Evolutionary conservation across 2,113 vertebrate genomes (phyloP), one percentile per base, ranked within the genome.

Genomic region (Empidonax traillii): DNA sequence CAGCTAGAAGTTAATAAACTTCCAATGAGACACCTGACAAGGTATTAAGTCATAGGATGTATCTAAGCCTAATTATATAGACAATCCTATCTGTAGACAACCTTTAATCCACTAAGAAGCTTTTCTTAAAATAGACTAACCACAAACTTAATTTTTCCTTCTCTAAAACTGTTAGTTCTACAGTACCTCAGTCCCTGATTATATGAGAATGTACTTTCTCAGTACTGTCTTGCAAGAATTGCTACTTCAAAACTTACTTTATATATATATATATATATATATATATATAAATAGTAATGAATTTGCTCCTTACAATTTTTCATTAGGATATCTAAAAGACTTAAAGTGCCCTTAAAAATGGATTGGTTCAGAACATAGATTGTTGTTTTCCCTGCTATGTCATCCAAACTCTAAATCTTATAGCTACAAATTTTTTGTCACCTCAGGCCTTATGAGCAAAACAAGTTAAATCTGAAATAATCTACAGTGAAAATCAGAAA

Each of bases 21-120:
- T 91, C 35, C 25, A 93, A 14, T 43, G 46, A 85, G 58, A n/a
- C 53, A 91, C 41, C 78, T 95, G 82, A 83, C 58, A 94, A 93
- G 28, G 22, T 83, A 87, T 58, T 52, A 85, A 63, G 56, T 89
- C 91, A 89, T 55, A 89, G 87, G 61, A 94, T 91, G 17, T 91
- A 72, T 87, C 77, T 91, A 91, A 95, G 85, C 61, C 66, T 85
- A 94, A 87, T 82, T 89, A 75, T 51, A 65, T 52, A 75, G 81
- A 87, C 89, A 93, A 95, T 84, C 56, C 69, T 67, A 89, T 73
- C 66, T 91, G 53, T 65, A 95, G 66, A 95, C 81, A 85, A 87
- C 44, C 41, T 75, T 28, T 83, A 95, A 96, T 93, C 41, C 74
- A 83, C 28, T 90, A 91, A 94, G 90, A 87, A 79, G 74, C 66